Percentiles rank a stretch among this genome's conserved stretches.
Conservation (phyloP, 2,888 invertebrate genomes). For the Xestia xanthographa region DNA sequence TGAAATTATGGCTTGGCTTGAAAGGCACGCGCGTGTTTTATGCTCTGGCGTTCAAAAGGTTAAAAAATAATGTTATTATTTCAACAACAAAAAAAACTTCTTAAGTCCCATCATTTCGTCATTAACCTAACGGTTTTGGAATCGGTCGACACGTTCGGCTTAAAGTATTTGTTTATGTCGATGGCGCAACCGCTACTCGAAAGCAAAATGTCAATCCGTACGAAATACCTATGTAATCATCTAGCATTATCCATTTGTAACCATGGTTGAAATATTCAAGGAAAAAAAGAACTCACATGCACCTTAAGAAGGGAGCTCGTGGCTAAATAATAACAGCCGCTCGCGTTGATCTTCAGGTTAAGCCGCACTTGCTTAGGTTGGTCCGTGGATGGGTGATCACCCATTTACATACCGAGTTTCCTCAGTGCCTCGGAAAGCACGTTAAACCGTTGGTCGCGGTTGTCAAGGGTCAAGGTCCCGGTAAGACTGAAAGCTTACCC, state of each 20-base stretch:
- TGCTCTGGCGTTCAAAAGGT: too few relatives aligned
- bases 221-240: conserved; percentile 6
- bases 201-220: conserved; percentile 35
- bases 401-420: too few relatives aligned
- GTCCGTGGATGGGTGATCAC: too few relatives aligned
- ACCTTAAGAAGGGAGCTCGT: neutral
- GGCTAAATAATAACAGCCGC: too few relatives aligned
- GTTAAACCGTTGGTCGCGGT: too few relatives aligned
- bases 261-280: neutral
- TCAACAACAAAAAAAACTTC: neutral
- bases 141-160: conserved; percentile 9
- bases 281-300: neutral
- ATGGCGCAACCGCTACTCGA: conserved; percentile 25
- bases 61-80: conserved; percentile 4
- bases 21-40: too few relatives aligned
- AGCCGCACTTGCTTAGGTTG: too few relatives aligned
- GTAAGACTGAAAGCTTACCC: too few relatives aligned
- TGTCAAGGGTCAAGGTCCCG: too few relatives aligned
- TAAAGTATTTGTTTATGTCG: conserved; percentile 22
- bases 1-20: too few relatives aligned
- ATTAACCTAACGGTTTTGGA: conserved; percentile 17
- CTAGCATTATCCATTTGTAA: conserved; percentile 8
- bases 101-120: conserved; percentile 35
- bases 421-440: too few relatives aligned
- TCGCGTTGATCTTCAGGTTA: too few relatives aligned